A percentile compares a stretch with the other conserved stretches of the same genome.
phyloP scores from a whole-genome alignment of 2,888 invertebrate genomes.

The Cephus pygmeus region DNA sequence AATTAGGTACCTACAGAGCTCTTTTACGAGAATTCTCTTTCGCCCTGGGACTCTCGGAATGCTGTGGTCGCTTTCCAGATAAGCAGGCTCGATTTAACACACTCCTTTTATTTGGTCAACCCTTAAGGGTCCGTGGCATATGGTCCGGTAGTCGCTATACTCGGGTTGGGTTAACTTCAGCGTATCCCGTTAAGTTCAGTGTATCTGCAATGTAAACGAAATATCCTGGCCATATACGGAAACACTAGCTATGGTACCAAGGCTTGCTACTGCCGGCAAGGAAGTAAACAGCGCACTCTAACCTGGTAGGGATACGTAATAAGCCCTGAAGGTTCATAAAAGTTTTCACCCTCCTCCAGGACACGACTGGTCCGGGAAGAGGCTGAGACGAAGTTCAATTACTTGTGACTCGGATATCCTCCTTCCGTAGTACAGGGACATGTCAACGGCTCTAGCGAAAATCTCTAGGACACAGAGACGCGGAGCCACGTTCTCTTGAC shows the following conservation, averaged over 20 bases:
- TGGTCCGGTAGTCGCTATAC: neutral
- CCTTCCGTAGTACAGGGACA: neutral
- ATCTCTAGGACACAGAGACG: neutral
- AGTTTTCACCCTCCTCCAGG: neutral
- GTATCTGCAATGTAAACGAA: neutral
- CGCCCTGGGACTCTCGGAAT: neutral
- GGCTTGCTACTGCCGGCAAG: neutral
- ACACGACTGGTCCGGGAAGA: neutral
- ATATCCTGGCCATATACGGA: neutral
- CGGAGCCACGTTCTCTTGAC: neutral
- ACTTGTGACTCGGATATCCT: neutral
- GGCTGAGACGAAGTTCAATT: neutral
- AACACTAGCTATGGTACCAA: neutral
- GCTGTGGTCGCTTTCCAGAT: neutral
- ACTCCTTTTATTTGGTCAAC: conserved; percentile 26
- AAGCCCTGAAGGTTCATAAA: neutral
- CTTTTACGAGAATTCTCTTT: neutral
- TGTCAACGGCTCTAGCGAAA: neutral
- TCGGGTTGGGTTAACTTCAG: neutral
- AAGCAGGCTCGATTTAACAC: conserved; percentile 26
- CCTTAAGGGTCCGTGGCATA: conserved; percentile 11
- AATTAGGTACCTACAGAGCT: neutral
- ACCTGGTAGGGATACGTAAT: neutral
- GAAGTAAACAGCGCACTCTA: neutral
- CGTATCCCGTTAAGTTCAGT: neutral